Percentiles rank a stretch among this genome's conserved stretches.
Conservation (phyloP, 2,113 vertebrate genomes). For the Corydoras sp. region DNA sequence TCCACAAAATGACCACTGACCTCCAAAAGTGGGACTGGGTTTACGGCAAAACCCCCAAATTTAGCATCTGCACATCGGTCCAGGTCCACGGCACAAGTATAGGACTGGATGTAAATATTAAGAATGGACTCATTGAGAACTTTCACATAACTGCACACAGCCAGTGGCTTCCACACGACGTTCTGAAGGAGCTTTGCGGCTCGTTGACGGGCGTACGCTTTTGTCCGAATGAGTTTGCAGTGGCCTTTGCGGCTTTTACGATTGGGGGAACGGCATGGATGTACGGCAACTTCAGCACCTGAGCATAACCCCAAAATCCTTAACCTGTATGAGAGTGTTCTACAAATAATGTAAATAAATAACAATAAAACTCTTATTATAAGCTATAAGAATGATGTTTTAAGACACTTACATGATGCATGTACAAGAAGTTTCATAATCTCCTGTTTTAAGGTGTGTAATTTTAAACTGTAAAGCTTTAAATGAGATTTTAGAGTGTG, state of each 20-base stretch:
- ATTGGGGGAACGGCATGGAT: too few relatives aligned
- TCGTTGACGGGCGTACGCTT: conserved; percentile 72
- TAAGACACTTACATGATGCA: too few relatives aligned
- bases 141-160: conserved; percentile 66
- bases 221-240: conserved; percentile 62
- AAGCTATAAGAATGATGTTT: too few relatives aligned
- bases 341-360: conserved; percentile 71
- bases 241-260: conserved; percentile 47
- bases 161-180: conserved; percentile 69
- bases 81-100: conserved; percentile 58
- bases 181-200: conserved; percentile 60
- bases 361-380: too few relatives aligned
- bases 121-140: conserved; percentile 72
- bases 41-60: conserved; percentile 87
- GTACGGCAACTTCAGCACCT: conserved; percentile 48
- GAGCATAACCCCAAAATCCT: conserved; percentile 64
- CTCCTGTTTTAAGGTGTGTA: too few relatives aligned
- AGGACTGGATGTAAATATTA: conserved; percentile 72
- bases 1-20: conserved; percentile 64
- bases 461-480: too few relatives aligned
- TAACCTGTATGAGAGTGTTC: conserved; percentile 71
- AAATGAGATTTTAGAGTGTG: too few relatives aligned
- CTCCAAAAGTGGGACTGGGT: conserved; percentile 86
- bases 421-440: too few relatives aligned
- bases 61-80: conserved; percentile 69